A percentile compares a stretch with the other conserved stretches of the same genome.
Conservation (phyloP, 2,888 invertebrate genomes). For the Melinaea marsaeus region DNA sequence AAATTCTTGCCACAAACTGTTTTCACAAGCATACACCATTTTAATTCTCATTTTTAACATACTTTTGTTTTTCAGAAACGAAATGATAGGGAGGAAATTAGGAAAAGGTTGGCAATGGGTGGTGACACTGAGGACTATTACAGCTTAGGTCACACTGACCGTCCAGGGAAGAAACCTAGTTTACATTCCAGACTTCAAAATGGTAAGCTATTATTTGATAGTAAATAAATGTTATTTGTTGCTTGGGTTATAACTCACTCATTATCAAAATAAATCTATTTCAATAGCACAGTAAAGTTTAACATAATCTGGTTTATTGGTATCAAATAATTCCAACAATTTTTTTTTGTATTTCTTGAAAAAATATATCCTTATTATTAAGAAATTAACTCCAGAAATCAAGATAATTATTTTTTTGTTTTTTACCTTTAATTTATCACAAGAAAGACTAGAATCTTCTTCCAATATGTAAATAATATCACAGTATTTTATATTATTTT, state of each 20-base stretch:
- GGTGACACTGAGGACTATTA: conserved; percentile 86
- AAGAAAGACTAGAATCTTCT: too few species aligned
- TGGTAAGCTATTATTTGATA: conserved; percentile 73
- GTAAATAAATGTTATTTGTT: conserved; percentile 8
- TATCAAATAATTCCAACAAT: too few species aligned
- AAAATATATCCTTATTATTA: too few species aligned
- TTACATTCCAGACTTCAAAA: conserved; percentile 91
- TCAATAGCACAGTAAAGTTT: background rate
- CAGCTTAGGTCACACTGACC: conserved; percentile 78
- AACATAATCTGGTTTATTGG: background rate
- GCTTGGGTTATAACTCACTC: conserved; percentile 5
- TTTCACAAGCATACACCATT: conserved; percentile 5
- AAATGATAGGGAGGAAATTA: conserved; percentile 95
- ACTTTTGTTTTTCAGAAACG: conserved; percentile 81
- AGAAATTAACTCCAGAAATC: too few species aligned
- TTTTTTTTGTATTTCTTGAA: too few species aligned
- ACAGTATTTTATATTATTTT: too few species aligned
- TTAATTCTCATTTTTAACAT: conserved; percentile 2
- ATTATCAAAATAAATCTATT: background rate
- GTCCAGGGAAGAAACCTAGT: conserved; percentile 90
- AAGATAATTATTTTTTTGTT: too few species aligned
- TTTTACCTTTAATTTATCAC: too few species aligned
- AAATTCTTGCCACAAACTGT: conserved; percentile 3
- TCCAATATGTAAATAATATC: too few species aligned
- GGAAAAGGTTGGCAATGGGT: conserved; percentile 91